phyloP scores from a whole-genome alignment of 2,888 invertebrate species.

The Pseudococcus jackbeardsleyi region DNA sequence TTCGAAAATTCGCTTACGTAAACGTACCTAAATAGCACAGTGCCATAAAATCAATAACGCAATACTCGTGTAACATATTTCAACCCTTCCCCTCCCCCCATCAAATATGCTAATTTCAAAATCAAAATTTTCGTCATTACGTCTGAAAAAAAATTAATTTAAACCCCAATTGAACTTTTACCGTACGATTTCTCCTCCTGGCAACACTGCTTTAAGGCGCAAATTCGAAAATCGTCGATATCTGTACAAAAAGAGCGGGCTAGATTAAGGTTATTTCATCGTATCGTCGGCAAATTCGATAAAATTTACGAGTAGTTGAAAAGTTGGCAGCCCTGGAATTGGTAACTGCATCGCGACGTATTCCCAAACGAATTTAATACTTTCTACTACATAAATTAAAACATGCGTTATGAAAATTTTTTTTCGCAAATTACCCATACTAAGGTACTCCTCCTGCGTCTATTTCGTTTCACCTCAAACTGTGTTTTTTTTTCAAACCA shows the following conservation, averaged over 20 bases:
- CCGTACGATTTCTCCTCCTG: neutral
- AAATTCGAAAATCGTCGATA: neutral
- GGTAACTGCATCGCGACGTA: neutral
- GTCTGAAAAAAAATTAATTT: neutral
- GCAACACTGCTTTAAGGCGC: neutral
- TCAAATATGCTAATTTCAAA: neutral
- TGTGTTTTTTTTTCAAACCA: neutral
- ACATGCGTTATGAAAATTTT: conserved; percentile 16
- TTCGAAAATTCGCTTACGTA: neutral
- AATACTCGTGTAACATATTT: neutral
- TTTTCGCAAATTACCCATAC: conserved; percentile 19
- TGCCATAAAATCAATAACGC: neutral
- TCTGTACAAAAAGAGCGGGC: neutral
- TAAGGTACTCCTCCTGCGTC: neutral
- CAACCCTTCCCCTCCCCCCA: neutral
- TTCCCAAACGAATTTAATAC: conserved; percentile 10
- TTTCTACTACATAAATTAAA: conserved; percentile 40
- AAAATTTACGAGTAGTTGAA: conserved; percentile 12
- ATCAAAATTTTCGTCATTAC: neutral
- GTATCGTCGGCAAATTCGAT: neutral
- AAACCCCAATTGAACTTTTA: neutral
- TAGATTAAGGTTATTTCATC: neutral
- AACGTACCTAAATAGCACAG: neutral
- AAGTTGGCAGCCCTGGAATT: neutral
- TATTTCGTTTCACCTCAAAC: neutral